Base-by-base conservation (phyloP, 2,113 vertebrate genomes). In the Pelobates fuscus region DNA sequence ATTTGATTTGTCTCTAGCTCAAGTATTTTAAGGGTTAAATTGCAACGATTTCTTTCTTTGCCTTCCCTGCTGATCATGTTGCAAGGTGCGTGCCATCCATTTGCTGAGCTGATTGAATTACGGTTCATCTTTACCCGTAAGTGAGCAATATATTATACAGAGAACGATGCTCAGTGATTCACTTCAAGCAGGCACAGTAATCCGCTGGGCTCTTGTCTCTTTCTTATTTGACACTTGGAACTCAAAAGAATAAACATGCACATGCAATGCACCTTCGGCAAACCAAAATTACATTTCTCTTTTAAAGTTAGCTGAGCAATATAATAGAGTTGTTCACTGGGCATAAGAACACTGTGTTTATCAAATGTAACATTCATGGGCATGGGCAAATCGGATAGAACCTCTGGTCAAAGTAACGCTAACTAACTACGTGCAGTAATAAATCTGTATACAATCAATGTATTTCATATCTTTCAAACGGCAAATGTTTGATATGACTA, bases 71-170 rank as follows among this genome's bases (percentile, higher is more conserved):
- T 0, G 77, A 84, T 79, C 81, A 61, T 78, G 44, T 78, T 6
- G 30, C 54, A 70, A 78, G 77, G 80, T 80, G 82, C 85, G 76
- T 2, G 54, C 79, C 23, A 61, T 87, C 85, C 85, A 78, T 88
- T 87, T 87, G 79, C 84, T 80, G 65, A 77, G 71, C 81, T 80
- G 85, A 90, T 89, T 89, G 83, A 89, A 88, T 91, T 88, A 87
- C 89, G 26, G 72, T 29, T 52, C 72, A 77, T 88, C 82, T 84
- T 83, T 84, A 81, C 81, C 86, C 83, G 63, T 83, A 86, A 88
- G 86, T 81, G 78, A 82, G 69, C 77, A 75, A 82, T 85, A 80
- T 83, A 59, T 81, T 77, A 43, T 62, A 61, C 63, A 1, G 74
- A 74, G 84, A 78, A 82, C 83, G 88, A 80, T 83, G 81, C 86